Evolutionary conservation across 2,797 vertebrate genomes (phyloP).

Genomic region (Periparus ater): DNA sequence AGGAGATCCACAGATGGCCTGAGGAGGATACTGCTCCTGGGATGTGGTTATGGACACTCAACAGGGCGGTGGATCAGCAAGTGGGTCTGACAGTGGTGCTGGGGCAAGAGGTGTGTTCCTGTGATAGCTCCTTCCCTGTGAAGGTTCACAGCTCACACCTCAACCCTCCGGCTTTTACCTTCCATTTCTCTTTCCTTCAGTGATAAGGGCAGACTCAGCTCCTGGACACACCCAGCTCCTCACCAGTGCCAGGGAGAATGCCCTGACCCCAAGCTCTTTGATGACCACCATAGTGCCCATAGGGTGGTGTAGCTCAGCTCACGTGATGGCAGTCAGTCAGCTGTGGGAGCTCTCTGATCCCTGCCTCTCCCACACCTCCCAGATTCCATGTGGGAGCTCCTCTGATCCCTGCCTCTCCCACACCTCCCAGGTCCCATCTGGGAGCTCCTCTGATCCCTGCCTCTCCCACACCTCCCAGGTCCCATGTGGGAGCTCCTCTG

Average conservation of each 20-base stretch:
- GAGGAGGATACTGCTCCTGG: neutral
- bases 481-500: neutral
- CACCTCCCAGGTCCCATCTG: too few species aligned
- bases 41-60: neutral
- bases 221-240: neutral
- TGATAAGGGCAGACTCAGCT: neutral
- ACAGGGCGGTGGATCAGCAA: neutral
- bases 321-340: neutral
- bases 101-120: neutral
- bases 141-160: neutral
- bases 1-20: neutral
- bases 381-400: neutral
- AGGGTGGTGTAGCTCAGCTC: neutral
- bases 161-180: neutral
- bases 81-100: neutral
- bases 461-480: neutral
- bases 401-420: neutral
- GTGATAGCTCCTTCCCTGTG: neutral
- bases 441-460: neutral
- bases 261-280: neutral
- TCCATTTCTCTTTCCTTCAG: neutral
- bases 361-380: too few species aligned
- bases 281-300: fast-evolving
- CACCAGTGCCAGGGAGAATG: fast-evolving
- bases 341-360: too few species aligned